Base-by-base conservation (phyloP, 2,797 vertebrate species). In the Dipus sagitta region DNA sequence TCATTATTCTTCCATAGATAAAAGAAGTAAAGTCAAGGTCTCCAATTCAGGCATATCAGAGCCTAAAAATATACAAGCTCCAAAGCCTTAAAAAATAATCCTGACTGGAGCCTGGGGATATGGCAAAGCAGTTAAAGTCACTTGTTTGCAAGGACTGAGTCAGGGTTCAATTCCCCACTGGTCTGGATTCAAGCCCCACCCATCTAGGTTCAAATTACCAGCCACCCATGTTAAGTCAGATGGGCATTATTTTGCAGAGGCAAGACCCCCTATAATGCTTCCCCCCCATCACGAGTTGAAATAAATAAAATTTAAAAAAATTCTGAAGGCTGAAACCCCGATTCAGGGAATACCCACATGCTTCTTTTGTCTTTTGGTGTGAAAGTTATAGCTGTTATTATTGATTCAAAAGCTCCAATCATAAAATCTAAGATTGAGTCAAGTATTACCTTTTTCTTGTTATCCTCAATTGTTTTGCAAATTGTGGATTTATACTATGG, bases 351-450 rank as follows among this genome's bases (percentile, higher is more conserved):
- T 26, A 60, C n/a, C 30, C 42, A 54, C 20, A 75, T 71, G n/a
- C 24, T 74, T 74, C 78, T 88, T 47, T 67, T 81, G 70, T 54
- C 79, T 84, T 76, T 68, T 54, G 82, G 67, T 47, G 30, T 79
- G 30, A 79, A n/a, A 38, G 72, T 79, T 94, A 82, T 67, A 84
- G 86, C 30, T 62, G 24, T 52, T 68, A 83, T 70, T 42, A 30
- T 82, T 65, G 70, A 14, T 75, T 87, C 9, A 3, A 83, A 94
- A 72, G 30, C 23, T 17, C 65, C 78, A 83, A 84, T 42, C 0
- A 86, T 74, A 75, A 65, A 80, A n/a, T 20, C 74, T 58, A 88
- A 86, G 88, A 93, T 15, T 1, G 2, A 86, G 47, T 52, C 58
- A 72, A 24, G 18, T 42, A 32, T 67, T 67, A 20, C 23, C 71